Percentiles rank a stretch among this genome's conserved stretches.
Evolutionary conservation across 64 coral and sea anemone species (phyloP).

Genomic region (Montipora foliosa): DNA sequence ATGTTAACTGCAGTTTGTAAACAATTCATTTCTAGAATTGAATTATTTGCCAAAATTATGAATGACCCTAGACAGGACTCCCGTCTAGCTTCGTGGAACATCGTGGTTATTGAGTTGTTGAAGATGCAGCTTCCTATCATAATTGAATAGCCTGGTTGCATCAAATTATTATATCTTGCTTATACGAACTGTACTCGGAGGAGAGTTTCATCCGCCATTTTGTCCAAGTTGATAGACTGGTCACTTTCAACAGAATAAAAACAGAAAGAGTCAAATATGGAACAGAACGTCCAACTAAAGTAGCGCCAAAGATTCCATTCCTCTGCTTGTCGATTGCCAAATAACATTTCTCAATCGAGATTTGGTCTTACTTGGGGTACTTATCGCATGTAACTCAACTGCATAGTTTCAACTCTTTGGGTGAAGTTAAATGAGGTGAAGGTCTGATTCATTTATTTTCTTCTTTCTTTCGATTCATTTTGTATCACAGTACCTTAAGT

Average conservation of each 20-base stretch:
- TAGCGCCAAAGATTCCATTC: background rate
- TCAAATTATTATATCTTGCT: too few species aligned
- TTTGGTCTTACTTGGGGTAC: too few species aligned
- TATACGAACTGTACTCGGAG: background rate
- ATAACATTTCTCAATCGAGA: background rate
- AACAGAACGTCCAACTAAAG: background rate
- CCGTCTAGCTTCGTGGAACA: too few species aligned
- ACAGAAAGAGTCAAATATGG: background rate
- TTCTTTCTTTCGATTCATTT: too few species aligned
- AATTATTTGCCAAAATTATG: background rate
- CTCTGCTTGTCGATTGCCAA: background rate
- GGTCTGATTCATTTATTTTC: too few species aligned
- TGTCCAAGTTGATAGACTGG: background rate
- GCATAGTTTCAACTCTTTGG: too few species aligned
- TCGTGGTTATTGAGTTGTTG: too few species aligned
- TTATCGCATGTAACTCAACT: too few species aligned
- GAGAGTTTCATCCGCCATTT: slow-evolving; percentile 2
- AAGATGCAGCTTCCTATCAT: too few species aligned
- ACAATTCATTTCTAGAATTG: slow-evolving; percentile 29
- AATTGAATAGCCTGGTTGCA: too few species aligned
- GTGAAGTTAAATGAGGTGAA: too few species aligned
- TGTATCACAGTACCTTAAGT: too few species aligned
- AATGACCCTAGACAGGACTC: background rate
- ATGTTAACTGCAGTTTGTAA: slow-evolving; percentile 17
- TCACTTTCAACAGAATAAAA: background rate